phyloP scores from a whole-genome alignment of 2,113 vertebrate genomes.

The Phoenicopterus ruber region DNA sequence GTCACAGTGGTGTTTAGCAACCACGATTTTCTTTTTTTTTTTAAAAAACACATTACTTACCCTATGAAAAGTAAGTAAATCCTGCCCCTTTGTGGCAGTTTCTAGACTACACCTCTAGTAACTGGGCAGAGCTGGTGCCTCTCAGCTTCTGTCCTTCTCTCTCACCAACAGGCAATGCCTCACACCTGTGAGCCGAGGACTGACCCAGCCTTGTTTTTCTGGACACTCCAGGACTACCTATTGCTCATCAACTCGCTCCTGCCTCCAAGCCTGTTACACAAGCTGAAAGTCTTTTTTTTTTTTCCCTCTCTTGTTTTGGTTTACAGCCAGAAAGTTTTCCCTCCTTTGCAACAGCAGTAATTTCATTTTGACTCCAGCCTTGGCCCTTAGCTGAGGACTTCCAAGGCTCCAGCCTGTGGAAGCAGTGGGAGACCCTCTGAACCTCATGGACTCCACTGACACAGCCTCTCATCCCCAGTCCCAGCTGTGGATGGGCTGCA shows the following conservation, averaged over 20 bases:
- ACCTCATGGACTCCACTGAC: not conserved
- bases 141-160: not conserved
- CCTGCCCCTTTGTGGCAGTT: constrained; percentile 44
- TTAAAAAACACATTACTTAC: not conserved
- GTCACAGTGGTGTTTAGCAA: not conserved
- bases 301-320: not conserved
- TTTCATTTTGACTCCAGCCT: not conserved
- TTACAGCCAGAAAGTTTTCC: not conserved
- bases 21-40: not conserved
- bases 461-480: not conserved
- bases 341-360: not conserved
- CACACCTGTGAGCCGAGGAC: not conserved
- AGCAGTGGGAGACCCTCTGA: not conserved
- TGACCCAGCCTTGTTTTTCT: not conserved
- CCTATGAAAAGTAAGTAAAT: not conserved
- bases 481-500: not conserved
- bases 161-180: not conserved
- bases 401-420: not conserved
- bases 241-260: not conserved
- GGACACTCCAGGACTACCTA: not conserved
- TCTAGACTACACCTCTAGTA: not conserved
- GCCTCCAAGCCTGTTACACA: not conserved
- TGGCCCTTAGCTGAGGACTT: not conserved
- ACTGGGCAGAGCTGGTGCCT: not conserved
- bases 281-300: not conserved